These are phyloP conservation scores for Drosophila sproati DNA, from an alignment of 1,140 invertebrate species.

Conservation along the genomic window DNA sequence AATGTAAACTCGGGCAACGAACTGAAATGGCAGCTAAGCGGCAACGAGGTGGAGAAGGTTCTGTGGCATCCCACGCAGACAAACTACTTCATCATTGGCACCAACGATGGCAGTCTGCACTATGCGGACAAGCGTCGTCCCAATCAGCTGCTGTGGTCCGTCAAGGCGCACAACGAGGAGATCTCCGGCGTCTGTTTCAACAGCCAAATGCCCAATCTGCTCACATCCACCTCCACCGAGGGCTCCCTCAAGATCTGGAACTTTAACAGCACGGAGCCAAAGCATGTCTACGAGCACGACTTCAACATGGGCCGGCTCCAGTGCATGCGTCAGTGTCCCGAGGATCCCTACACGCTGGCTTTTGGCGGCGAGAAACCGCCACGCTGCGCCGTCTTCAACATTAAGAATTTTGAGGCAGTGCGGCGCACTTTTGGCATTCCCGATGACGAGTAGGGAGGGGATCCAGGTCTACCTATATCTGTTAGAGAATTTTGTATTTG, in stretches of 20 bases:
- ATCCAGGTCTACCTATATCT: no score
- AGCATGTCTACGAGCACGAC: conserved; percentile 87
- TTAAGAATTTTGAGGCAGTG: conserved; percentile 88
- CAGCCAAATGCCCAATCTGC: conserved; percentile 66
- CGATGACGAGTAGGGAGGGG: conserved; percentile 52
- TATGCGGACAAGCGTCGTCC: conserved; percentile 91
- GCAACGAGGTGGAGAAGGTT: conserved; percentile 94
- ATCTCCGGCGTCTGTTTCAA: conserved; percentile 88
- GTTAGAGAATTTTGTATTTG: background rate
- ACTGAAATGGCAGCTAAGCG: conserved; percentile 89
- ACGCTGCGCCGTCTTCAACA: conserved; percentile 91
- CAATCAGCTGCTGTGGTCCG: conserved; percentile 89
- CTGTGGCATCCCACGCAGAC: conserved; percentile 89
- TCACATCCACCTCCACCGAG: conserved; percentile 76
- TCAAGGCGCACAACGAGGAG: conserved; percentile 92
- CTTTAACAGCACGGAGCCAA: conserved; percentile 69
- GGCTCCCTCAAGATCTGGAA: conserved; percentile 83
- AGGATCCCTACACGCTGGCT: conserved; percentile 91
- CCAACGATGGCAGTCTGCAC: conserved; percentile 91
- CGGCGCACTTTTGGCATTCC: conserved; percentile 68
- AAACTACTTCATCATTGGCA: conserved; percentile 88
- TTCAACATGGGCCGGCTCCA: conserved; percentile 90
- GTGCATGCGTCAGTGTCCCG: conserved; percentile 91
- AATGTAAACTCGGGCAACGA: conserved; percentile 84
- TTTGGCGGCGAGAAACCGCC: conserved; percentile 94